A percentile compares a stretch with the other conserved stretches of the same genome.
Conservation (phyloP, 2,113 vertebrate genomes). For the Opisthocomus hoazin region DNA sequence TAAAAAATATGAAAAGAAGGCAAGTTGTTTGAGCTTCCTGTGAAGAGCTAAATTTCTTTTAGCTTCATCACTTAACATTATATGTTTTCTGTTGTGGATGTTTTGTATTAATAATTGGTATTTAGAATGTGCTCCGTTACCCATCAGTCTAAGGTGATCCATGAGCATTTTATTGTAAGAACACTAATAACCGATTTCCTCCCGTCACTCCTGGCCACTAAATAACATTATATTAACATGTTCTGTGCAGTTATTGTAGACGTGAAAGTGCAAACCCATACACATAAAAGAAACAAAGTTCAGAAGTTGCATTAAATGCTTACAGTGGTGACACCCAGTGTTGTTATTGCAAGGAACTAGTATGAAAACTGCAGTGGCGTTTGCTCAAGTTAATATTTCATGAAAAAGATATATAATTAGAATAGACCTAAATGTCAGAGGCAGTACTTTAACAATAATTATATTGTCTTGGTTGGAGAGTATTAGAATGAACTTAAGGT, state of each 20-base stretch:
- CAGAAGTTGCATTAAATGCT: not conserved
- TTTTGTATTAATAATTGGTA: not conserved
- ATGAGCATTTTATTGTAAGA: not conserved
- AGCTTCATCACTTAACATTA: not conserved
- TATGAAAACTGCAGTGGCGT: not conserved
- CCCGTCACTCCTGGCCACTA: not conserved
- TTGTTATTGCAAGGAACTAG: not conserved
- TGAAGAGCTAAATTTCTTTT: not conserved
- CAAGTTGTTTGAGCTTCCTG: not conserved
- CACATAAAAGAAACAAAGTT: not conserved
- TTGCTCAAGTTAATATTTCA: not conserved
- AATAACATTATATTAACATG: not conserved
- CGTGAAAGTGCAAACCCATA: not conserved
- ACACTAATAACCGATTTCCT: not conserved
- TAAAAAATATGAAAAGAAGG: not conserved
- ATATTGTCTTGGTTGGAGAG: not conserved
- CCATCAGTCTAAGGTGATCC: not conserved
- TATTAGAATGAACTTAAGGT: constrained; percentile 20
- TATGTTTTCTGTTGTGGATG: not conserved
- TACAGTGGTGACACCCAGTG: not conserved
- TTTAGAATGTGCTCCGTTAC: not conserved
- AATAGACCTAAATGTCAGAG: not conserved
- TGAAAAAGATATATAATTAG: not conserved
- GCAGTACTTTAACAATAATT: not conserved
- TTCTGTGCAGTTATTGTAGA: not conserved